Evolutionary conservation across 2,113 vertebrate species (phyloP).

Genomic region (Tyto alba): DNA sequence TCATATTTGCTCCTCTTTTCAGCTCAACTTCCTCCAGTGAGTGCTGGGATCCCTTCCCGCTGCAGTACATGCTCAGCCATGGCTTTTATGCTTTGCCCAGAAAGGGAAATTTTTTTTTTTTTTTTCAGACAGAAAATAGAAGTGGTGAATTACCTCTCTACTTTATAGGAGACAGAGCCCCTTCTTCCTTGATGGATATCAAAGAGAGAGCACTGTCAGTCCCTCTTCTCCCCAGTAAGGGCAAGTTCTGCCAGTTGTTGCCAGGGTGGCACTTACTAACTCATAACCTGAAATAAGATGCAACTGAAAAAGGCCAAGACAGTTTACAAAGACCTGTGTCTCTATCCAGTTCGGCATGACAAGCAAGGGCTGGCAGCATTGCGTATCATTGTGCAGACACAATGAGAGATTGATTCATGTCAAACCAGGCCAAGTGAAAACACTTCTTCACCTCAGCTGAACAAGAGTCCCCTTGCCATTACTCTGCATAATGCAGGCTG

Average conservation of each 20-base stretch:
- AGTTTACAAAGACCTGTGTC: background rate
- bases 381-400: background rate
- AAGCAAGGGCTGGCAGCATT: background rate
- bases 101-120: accelerated
- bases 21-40: background rate
- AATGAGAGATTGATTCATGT: background rate
- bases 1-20: background rate
- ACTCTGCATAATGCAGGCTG: background rate
- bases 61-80: background rate
- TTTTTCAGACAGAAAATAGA: background rate
- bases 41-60: background rate
- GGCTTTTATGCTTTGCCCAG: background rate
- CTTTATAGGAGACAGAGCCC: background rate
- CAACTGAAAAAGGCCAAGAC: background rate
- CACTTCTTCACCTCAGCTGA: background rate
- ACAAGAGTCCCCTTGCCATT: background rate
- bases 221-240: background rate
- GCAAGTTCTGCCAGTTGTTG: background rate
- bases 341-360: background rate
- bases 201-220: background rate
- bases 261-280: background rate
- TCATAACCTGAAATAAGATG: background rate
- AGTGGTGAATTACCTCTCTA: background rate
- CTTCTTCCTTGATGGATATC: background rate
- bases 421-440: background rate